Percentiles rank a stretch among this genome's conserved stretches.
Conservation (phyloP, 2,888 invertebrate genomes). For the Meliscaeva auricollis region DNA sequence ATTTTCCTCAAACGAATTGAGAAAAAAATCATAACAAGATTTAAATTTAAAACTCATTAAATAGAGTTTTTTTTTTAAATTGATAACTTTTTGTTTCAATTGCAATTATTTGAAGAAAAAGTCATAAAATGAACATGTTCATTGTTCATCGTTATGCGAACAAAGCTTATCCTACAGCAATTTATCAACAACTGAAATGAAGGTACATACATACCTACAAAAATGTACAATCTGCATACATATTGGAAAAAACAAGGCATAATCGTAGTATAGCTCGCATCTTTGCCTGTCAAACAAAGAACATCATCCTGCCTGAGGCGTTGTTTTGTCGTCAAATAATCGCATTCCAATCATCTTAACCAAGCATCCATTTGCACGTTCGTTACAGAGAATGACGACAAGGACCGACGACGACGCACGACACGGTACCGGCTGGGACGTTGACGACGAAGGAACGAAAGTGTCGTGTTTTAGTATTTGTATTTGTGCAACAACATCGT, state of each 20-base stretch:
- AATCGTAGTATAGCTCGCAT: not conserved
- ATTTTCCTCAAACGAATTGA: no score
- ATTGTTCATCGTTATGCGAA: not conserved
- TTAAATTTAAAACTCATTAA: no score
- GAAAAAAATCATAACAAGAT: no score
- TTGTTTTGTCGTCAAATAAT: constrained; percentile 61
- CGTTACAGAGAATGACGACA: constrained; percentile 22
- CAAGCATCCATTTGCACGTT: constrained; percentile 55
- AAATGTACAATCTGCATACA: no score
- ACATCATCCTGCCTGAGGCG: constrained; percentile 53
- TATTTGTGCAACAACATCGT: constrained; percentile 30
- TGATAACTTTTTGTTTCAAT: not conserved
- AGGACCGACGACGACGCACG: not conserved
- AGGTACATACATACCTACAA: constrained; percentile 4
- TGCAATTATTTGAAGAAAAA: not conserved
- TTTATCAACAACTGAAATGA: constrained; percentile 2
- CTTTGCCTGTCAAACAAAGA: constrained; percentile 34
- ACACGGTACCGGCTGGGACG: not conserved
- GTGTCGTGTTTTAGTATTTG: constrained; percentile 27
- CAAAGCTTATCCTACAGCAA: not conserved
- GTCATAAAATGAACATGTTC: not conserved
- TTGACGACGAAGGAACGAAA: not conserved
- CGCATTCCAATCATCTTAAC: constrained; percentile 59
- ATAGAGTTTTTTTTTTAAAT: not conserved
- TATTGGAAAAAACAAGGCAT: no score